Evolutionary conservation across 2,888 invertebrate genomes (phyloP), one percentile per base, ranked within the genome.

Genomic region (Brachyopa scutellaris): DNA sequence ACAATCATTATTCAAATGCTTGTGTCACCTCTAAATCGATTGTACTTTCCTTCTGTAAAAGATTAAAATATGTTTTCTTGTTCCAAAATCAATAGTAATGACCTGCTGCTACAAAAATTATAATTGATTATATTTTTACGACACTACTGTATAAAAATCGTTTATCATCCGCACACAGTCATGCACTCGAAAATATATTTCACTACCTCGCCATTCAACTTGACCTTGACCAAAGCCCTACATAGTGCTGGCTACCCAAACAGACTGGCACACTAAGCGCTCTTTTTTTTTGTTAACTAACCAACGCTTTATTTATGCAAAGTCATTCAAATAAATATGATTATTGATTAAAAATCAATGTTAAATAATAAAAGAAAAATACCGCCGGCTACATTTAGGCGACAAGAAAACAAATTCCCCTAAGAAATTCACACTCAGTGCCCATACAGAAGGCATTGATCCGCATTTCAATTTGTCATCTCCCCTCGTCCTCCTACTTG

Each of bases 211-310:
- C 57, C 79, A 79, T 80, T 78, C 62, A 64, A 80, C 76, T 76
- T 76, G 80, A 80, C 80, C 76, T 76, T 80, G 80, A 76, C 76
- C 69, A 59, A 69, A 76, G 36, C 69, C 80, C 80, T 76, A 69
- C 62, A 80, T 45, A 61, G 26, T 13, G 6, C 29, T 3, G 4
- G n/a, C 33, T 33, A n/a, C 42, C 59, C 26, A 26, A 59, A 11
- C 26, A 42, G 6, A 13, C 17, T 51, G 31, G 5, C 49, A 8
- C 26, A 26, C 6, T 26, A 26, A 26, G 26, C 26, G 3, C 26
- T 3, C 6, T 26, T 26, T n/a, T n/a, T n/a, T n/a, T n/a, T n/a
- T n/a, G n/a, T n/a, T n/a, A n/a, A n/a, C n/a, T n/a, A n/a, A n/a
- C n/a, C n/a, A n/a, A n/a, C 23, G 5, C 4, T 4, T 31, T 51